Base-by-base conservation (phyloP, 1,140 invertebrate species). In the Drosophila sproati region DNA sequence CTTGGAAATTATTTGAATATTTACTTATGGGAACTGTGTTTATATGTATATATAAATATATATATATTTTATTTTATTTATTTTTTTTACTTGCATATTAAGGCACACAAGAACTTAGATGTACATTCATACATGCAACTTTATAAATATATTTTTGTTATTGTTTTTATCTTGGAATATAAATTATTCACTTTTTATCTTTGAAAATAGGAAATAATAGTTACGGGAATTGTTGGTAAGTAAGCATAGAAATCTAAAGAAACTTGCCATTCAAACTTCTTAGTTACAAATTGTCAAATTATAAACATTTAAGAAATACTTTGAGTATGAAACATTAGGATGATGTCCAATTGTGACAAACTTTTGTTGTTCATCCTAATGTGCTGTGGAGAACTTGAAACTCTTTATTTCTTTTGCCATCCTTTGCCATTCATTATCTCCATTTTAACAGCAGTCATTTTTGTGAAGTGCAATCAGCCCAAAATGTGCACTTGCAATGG, bases 381-480 rank as follows among this genome's bases (percentile, higher is more conserved):
- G 64, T 35, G n/a, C 45, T 34, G 45, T 48, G 45, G 8, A 34
- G 5, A 61, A 61, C 59, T 61, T 55, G 29, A 8, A 32, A 20
- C 12, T 52, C 31, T 12, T 29, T 37, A 7, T 20, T 50, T 12
- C 28, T 45, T 43, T 34, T 29, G 41, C 35, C 7, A 20, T 29
- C 32, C 10, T 50, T 34, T 10, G 3, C 41, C 39, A 43, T 34
- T 43, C n/a, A 3, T 2, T 45, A 43, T 57, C 29, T 31, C 29
- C 55, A 32, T 57, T 45, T 43, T 20, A 56, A 7, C 54, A 39
- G 32, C 32, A 63, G 48, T 31, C 56, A 55, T 54, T 63, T 32
- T 12, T 12, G 61, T 41, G 43, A 66, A 72, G 62, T 72, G 69
- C 69, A 72, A 57, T 59, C 37, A n/a, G 54, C 43, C 61, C 28